phyloP scores from a whole-genome alignment of 2,888 invertebrate species.

The Drosophila colorata region DNA sequence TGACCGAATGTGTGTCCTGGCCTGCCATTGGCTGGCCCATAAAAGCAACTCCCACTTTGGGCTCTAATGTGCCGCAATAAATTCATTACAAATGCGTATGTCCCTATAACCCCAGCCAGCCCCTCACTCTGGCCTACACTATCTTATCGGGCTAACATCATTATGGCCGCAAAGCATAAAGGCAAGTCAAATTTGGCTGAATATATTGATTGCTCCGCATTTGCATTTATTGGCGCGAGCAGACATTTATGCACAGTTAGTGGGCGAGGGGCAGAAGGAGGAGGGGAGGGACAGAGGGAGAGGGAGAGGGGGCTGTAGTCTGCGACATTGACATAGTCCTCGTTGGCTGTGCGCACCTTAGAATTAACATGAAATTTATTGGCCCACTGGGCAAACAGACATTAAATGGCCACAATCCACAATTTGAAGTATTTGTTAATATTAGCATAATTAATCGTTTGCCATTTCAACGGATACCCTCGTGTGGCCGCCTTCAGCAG shows the following conservation, averaged over 20 bases:
- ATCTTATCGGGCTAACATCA: conserved; percentile 43
- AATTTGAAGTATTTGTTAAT: conserved; percentile 24
- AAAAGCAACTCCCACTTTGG: conserved; percentile 21
- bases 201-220: conserved; percentile 67
- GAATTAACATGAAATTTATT: conserved; percentile 48
- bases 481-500: too few relatives aligned
- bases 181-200: conserved; percentile 45
- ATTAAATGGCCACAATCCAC: conserved; percentile 27
- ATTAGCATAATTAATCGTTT: conserved; percentile 54
- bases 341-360: conserved; percentile 19
- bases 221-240: conserved; percentile 32
- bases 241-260: too few relatives aligned
- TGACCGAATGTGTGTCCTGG: conserved; percentile 12
- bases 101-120: background rate
- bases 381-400: conserved; percentile 41
- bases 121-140: background rate
- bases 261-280: background rate
- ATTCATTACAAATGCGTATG: conserved; percentile 54
- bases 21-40: too few relatives aligned
- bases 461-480: conserved; percentile 15
- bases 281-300: background rate
- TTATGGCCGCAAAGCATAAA: conserved; percentile 18
- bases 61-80: conserved; percentile 55
- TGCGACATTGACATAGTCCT: conserved; percentile 14
- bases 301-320: background rate